phyloP scores from a whole-genome alignment of 1,140 invertebrate species.

The Brevipalpus yothersi region DNA sequence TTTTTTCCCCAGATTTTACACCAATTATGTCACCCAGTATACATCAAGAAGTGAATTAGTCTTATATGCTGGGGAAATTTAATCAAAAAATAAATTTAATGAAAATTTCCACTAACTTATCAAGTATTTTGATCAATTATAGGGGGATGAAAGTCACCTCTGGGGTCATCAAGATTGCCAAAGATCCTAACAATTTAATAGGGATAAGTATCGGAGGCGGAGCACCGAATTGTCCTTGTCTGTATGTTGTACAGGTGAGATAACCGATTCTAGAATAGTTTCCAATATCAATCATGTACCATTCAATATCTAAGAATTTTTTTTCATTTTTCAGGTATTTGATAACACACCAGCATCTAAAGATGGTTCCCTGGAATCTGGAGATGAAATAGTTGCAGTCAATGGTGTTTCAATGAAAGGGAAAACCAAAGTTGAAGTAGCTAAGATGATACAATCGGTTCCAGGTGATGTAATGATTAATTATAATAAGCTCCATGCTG shows the following conservation, averaged over 20 bases:
- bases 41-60: no score
- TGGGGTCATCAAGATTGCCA: conserved; percentile 64
- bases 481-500: neutral
- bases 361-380: conserved; percentile 75
- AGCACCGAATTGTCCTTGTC: conserved; percentile 76
- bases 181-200: conserved; percentile 83
- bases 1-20: neutral
- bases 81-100: neutral
- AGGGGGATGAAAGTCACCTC: conserved; percentile 95
- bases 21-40: no score
- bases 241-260: conserved; percentile 68
- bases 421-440: conserved; percentile 90
- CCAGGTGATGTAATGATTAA: conserved; percentile 46
- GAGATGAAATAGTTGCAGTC: conserved; percentile 83
- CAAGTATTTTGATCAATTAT: conserved; percentile 14
- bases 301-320: conserved; percentile 30
- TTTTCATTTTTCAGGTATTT: conserved; percentile 40
- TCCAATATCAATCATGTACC: conserved; percentile 22
- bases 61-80: no score
- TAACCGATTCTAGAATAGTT: conserved; percentile 56
- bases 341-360: conserved; percentile 80
- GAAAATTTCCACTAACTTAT: neutral
- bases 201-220: conserved; percentile 95
- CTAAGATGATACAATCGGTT: conserved; percentile 81
- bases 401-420: conserved; percentile 78